phyloP scores from a whole-genome alignment of 2,113 vertebrate genomes.

The Corythornis madagascariensis region DNA sequence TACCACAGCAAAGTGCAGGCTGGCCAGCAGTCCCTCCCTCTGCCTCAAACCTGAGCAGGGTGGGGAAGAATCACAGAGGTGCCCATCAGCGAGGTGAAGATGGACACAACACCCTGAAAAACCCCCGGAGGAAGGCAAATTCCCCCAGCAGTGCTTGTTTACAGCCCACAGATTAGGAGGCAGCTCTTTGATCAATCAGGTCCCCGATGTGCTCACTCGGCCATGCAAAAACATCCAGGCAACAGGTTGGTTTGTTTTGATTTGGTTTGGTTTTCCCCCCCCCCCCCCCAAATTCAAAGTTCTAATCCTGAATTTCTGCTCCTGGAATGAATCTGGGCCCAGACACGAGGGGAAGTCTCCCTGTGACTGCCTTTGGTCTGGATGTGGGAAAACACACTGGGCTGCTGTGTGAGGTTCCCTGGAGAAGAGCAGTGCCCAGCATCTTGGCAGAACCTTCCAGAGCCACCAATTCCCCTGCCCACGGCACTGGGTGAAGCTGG shows the following conservation, averaged over 20 bases:
- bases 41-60: background rate
- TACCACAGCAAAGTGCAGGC: fast-evolving
- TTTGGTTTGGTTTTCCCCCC: background rate
- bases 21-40: background rate
- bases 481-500: background rate
- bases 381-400: background rate
- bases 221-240: background rate
- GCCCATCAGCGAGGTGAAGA: background rate
- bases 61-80: background rate
- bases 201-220: background rate
- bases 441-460: conserved; percentile 21
- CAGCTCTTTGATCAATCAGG: background rate
- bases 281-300: background rate
- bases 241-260: background rate
- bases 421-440: background rate
- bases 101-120: background rate
- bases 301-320: background rate
- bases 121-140: fast-evolving
- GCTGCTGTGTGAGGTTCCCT: background rate
- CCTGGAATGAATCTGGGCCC: fast-evolving
- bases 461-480: fast-evolving
- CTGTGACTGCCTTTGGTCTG: background rate
- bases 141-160: background rate
- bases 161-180: background rate
- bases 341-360: fast-evolving